Evolutionary conservation across 2,113 vertebrate species (phyloP).

Genomic region (Orthonyx spaldingii): DNA sequence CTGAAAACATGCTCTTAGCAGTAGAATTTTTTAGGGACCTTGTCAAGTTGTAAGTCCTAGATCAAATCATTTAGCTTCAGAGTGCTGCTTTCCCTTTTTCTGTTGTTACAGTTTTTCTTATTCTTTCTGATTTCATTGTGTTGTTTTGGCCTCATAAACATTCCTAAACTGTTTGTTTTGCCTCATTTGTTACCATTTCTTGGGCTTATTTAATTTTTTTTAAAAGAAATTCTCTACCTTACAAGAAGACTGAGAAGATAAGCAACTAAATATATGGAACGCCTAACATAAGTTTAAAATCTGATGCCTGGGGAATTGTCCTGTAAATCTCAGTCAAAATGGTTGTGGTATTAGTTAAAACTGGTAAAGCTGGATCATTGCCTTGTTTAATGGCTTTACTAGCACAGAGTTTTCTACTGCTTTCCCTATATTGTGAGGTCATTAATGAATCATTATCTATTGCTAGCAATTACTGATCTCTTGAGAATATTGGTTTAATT

Average conservation of each 20-base stretch:
- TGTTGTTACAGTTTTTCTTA: neutral
- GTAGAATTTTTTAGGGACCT: neutral
- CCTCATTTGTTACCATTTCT: neutral
- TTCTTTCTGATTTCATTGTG: neutral
- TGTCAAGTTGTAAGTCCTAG: neutral
- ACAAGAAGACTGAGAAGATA: neutral
- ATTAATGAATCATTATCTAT: slow-evolving; percentile 58
- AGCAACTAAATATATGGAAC: neutral
- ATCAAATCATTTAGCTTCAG: neutral
- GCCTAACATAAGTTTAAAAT: neutral
- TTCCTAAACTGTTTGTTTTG: neutral
- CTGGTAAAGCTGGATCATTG: slow-evolving; percentile 6
- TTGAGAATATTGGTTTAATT: slow-evolving; percentile 58
- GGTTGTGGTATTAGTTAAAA: slow-evolving; percentile 20
- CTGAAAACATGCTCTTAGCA: neutral
- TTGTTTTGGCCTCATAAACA: neutral
- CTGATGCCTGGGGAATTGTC: neutral
- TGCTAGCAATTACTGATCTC: slow-evolving; percentile 50
- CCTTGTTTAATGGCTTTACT: slow-evolving; percentile 17
- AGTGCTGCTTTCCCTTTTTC: neutral
- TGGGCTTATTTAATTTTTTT: neutral
- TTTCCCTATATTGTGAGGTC: slow-evolving; percentile 38
- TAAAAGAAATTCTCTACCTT: neutral
- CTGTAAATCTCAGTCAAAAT: neutral
- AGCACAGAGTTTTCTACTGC: slow-evolving; percentile 14